These are phyloP conservation scores for Hermaeophaga mercurialis DNA, from an alignment of 2,888 invertebrate species.

Conservation along the genomic window DNA sequence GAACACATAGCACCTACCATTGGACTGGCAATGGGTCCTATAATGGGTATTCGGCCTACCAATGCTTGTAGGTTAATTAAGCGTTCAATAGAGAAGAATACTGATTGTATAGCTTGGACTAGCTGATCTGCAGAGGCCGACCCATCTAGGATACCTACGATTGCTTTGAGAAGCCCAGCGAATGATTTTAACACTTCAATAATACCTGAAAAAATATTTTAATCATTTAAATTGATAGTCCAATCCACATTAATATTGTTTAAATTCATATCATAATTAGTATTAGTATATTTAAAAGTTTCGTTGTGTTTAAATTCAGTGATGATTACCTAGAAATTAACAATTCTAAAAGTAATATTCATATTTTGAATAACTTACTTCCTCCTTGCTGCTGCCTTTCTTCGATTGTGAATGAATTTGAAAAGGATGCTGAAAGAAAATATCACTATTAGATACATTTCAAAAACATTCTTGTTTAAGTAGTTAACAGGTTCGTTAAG, in stretches of 20 bases:
- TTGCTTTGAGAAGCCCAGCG: slow-evolving; percentile 10
- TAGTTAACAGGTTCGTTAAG: too few relatives aligned
- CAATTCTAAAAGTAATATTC: background rate
- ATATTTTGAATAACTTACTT: background rate
- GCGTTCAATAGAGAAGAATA: slow-evolving; percentile 16
- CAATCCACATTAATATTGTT: too few relatives aligned
- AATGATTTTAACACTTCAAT: slow-evolving; percentile 14
- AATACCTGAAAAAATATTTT: slow-evolving; percentile 10
- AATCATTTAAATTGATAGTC: too few relatives aligned
- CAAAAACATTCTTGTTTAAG: too few relatives aligned
- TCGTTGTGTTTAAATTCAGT: too few relatives aligned
- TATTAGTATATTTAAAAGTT: too few relatives aligned
- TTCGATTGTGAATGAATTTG: too few relatives aligned
- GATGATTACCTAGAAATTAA: too few relatives aligned
- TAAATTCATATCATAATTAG: too few relatives aligned
- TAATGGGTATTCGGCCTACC: slow-evolving; percentile 13
- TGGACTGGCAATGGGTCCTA: slow-evolving; percentile 16
- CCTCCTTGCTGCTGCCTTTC: background rate
- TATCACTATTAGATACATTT: too few relatives aligned
- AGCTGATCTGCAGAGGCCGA: slow-evolving; percentile 4
- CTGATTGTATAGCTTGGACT: slow-evolving; percentile 14
- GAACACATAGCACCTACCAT: slow-evolving; percentile 15
- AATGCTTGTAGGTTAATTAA: slow-evolving; percentile 15
- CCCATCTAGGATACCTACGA: slow-evolving; percentile 21
- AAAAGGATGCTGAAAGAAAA: too few relatives aligned